Percentiles rank a stretch among this genome's conserved stretches.
Conservation (phyloP, 2,797 vertebrate genomes). For the Micrastur ruficollis region DNA sequence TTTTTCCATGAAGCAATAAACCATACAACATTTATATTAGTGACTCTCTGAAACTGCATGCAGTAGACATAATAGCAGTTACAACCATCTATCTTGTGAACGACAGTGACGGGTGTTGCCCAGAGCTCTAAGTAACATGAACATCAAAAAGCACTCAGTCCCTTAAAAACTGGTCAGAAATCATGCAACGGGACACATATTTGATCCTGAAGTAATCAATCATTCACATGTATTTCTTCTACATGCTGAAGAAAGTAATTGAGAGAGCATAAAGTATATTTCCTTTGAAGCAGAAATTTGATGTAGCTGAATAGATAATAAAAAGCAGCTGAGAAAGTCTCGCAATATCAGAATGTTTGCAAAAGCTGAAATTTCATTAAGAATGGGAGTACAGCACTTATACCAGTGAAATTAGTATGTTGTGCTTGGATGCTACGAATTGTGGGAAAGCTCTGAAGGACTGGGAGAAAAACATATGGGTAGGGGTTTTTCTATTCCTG, state of each 20-base stretch:
- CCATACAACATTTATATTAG: conserved; percentile 44
- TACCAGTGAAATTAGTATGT: background rate
- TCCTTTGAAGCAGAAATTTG: background rate
- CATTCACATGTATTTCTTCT: background rate
- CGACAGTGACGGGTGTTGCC: background rate
- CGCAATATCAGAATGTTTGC: background rate
- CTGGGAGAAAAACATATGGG: background rate
- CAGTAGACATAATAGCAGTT: background rate
- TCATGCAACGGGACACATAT: background rate
- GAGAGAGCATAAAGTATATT: background rate
- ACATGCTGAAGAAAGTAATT: background rate
- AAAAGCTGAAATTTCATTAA: background rate
- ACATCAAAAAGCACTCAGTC: conserved; percentile 29
- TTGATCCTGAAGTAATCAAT: conserved; percentile 23
- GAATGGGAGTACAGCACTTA: background rate
- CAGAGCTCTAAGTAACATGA: background rate
- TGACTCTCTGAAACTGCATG: conserved; percentile 11
- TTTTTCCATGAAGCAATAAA: conserved; percentile 62
- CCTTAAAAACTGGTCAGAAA: conserved; percentile 29
- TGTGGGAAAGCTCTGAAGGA: background rate
- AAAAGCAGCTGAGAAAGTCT: background rate
- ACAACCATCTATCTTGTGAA: conserved; percentile 15
- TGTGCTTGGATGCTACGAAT: background rate
- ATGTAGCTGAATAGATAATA: background rate
- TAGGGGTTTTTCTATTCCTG: background rate